A percentile compares a stretch with the other conserved stretches of the same genome.
phyloP scores from a whole-genome alignment of 2,113 vertebrate species.

The Entomyzon cyanotis region DNA sequence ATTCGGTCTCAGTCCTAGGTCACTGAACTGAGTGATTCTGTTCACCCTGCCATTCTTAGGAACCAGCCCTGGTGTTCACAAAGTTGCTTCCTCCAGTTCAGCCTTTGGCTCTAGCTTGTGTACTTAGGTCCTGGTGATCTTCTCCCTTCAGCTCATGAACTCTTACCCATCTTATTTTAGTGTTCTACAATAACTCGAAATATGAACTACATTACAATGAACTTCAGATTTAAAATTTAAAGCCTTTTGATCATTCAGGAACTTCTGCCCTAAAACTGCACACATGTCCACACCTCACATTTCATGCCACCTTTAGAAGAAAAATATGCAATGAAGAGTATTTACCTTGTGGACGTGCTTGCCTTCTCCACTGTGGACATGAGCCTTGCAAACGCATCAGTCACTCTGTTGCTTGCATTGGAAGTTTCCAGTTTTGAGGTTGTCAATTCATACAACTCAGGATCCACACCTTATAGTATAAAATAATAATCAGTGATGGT shows the following conservation, averaged over 20 bases:
- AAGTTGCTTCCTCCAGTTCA: not conserved
- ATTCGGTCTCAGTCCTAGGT: not conserved
- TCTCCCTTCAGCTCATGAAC: not conserved
- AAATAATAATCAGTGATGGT: conserved; percentile 77
- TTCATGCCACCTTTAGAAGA: not conserved
- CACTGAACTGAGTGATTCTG: not conserved
- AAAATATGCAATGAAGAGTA: not conserved
- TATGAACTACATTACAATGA: not conserved
- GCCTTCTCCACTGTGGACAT: conserved; percentile 98
- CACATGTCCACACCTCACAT: not conserved
- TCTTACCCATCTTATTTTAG: not conserved
- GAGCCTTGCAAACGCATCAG: conserved; percentile 91
- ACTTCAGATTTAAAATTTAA: not conserved
- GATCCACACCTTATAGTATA: conserved; percentile 91
- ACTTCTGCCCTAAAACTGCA: not conserved
- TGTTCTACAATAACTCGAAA: not conserved
- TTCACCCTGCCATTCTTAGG: not conserved
- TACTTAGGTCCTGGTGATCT: not conserved
- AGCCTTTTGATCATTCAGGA: not conserved
- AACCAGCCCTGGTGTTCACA: not conserved
- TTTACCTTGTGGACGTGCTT: conserved; percentile 92
- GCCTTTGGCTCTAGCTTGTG: not conserved
- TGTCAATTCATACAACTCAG: conserved; percentile 94
- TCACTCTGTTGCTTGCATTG: conserved; percentile 79
- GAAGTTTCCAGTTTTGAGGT: conserved; percentile 90